phyloP scores from a whole-genome alignment of 92 coral and sea anemone species.

The Epizoanthus rinbou region DNA sequence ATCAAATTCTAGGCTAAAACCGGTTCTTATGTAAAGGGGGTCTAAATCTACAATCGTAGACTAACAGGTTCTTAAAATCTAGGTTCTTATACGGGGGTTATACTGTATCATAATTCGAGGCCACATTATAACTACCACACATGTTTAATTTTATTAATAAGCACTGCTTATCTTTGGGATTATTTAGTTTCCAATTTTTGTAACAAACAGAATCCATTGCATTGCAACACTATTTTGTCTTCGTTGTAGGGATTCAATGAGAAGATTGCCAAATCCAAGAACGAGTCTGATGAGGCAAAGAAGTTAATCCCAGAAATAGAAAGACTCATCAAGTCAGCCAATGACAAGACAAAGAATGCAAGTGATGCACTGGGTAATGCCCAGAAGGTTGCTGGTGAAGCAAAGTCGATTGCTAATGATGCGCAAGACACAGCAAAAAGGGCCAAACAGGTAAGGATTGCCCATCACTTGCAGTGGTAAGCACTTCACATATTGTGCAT shows the following conservation, averaged over 20 bases:
- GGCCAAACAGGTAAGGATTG: conserved; percentile 64
- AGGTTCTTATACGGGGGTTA: no score
- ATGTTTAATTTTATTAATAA: neutral
- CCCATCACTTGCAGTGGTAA: neutral
- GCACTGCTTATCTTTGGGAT: neutral
- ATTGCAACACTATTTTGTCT: neutral
- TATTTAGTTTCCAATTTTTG: neutral
- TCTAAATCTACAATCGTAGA: no score
- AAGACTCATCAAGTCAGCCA: conserved; percentile 83
- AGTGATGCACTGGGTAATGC: conserved; percentile 73
- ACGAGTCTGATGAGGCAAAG: conserved; percentile 84
- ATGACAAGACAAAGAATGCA: conserved; percentile 83
- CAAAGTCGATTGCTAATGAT: conserved; percentile 59
- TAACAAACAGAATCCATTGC: neutral
- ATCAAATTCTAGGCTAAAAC: no score
- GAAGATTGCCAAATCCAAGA: conserved; percentile 72
- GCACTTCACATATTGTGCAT: neutral
- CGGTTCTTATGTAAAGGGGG: no score
- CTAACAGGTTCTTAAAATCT: no score
- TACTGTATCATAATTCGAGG: no score
- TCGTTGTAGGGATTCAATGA: conserved; percentile 80
- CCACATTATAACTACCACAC: no score
- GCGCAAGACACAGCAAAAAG: conserved; percentile 64
- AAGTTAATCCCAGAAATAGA: conserved; percentile 78
- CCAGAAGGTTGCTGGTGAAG: conserved; percentile 54